A percentile compares a stretch with the other conserved stretches of the same genome.
Evolutionary conservation across 1,140 invertebrate genomes (phyloP).

Genomic region (Idris sp.): DNA sequence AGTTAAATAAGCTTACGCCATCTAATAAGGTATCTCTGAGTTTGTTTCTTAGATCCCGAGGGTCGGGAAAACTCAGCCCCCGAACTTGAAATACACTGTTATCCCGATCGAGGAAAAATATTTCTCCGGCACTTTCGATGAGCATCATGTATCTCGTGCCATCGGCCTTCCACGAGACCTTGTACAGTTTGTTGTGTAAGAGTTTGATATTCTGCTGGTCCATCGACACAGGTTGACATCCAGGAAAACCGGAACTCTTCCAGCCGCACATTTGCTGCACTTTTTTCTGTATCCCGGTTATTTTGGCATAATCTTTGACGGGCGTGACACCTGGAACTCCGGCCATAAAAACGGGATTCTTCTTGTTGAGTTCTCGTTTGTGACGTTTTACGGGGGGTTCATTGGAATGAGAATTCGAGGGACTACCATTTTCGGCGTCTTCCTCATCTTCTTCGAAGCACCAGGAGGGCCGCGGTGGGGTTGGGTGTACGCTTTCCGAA

Average conservation of each 20-base stretch:
- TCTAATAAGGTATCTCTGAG: slow-evolving; percentile 93
- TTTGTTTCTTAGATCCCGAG: slow-evolving; percentile 85
- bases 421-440: slow-evolving; percentile 54
- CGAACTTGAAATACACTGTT: slow-evolving; percentile 94
- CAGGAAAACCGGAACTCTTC: slow-evolving; percentile 91
- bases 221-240: slow-evolving; percentile 98
- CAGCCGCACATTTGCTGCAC: slow-evolving; percentile 91
- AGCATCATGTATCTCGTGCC: slow-evolving; percentile 98
- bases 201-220: slow-evolving; percentile 88
- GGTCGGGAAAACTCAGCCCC: slow-evolving; percentile 87
- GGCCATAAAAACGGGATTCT: slow-evolving; percentile 87
- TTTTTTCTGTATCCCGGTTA: slow-evolving; percentile 85
- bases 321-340: slow-evolving; percentile 86
- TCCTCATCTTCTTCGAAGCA: slow-evolving; percentile 51
- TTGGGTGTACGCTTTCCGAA: slow-evolving; percentile 20
- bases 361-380: slow-evolving; percentile 76
- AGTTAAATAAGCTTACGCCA: slow-evolving; percentile 86
- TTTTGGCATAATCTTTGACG: slow-evolving; percentile 80
- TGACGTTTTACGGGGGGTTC: slow-evolving; percentile 65
- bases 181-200: slow-evolving; percentile 90
- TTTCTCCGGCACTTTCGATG: slow-evolving; percentile 88
- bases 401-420: slow-evolving; percentile 24
- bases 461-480: slow-evolving; percentile 45
- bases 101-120: slow-evolving; percentile 97
- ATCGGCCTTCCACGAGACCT: slow-evolving; percentile 99